Percentiles rank a stretch among this genome's conserved stretches.
phyloP scores from a whole-genome alignment of 2,888 invertebrate species.

The Branchellion lobata region DNA sequence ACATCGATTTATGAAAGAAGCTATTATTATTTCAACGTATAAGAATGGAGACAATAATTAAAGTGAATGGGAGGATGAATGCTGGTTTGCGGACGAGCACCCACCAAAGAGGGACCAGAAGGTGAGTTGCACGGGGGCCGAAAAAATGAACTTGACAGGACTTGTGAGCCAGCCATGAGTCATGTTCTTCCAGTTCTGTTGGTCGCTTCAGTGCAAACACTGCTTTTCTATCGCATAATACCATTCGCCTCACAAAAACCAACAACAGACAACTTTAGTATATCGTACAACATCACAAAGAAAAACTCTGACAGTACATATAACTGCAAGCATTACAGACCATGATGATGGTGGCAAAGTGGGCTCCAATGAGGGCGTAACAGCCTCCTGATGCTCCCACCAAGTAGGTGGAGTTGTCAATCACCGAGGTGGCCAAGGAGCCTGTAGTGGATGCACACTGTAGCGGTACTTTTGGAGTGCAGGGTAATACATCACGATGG shows the following conservation, averaged over 20 bases:
- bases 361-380: conserved; percentile 88
- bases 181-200: conserved; percentile 89
- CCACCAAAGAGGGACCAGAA: conserved; percentile 76
- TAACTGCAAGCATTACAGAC: too few species aligned
- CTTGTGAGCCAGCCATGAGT: conserved; percentile 75
- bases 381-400: conserved; percentile 95
- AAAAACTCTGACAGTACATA: too few species aligned
- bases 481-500: not conserved
- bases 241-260: too few species aligned
- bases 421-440: conserved; percentile 63
- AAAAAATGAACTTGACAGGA: conserved; percentile 56
- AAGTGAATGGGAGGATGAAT: too few species aligned
- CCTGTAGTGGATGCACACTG: conserved; percentile 56
- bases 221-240: too few species aligned
- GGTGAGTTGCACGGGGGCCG: conserved; percentile 71
- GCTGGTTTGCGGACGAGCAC: conserved; percentile 34
- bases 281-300: too few species aligned
- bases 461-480: not conserved
- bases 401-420: conserved; percentile 67
- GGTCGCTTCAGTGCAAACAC: too few species aligned
- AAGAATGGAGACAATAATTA: too few species aligned
- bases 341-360: conserved; percentile 86
- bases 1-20: too few species aligned
- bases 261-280: too few species aligned
- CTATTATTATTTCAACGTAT: too few species aligned